A percentile compares a stretch with the other conserved stretches of the same genome.
phyloP scores from a whole-genome alignment of 2,888 invertebrate species.

The Miltochrista miniata region DNA sequence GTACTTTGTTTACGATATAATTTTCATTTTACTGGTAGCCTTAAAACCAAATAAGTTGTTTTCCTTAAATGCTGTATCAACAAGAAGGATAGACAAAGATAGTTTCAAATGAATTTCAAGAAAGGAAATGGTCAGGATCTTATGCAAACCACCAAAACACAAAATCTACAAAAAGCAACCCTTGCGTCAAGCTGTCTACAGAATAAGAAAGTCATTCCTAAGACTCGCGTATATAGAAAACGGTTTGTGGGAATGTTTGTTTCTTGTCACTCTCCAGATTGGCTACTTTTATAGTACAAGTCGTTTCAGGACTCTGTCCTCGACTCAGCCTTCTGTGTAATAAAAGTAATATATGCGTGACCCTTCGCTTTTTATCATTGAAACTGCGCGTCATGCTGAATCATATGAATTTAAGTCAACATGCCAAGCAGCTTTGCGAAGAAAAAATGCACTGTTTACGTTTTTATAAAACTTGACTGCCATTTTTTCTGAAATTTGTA shows the following conservation, averaged over 20 bases:
- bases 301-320: not conserved
- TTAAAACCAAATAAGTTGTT: too few relatives aligned
- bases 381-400: constrained; percentile 2
- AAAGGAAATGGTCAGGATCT: too few relatives aligned
- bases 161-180: not conserved
- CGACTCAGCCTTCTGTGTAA: not conserved
- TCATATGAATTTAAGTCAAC: constrained; percentile 3
- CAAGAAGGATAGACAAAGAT: too few relatives aligned
- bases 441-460: not conserved
- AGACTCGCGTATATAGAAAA: constrained; percentile 1
- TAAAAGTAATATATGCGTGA: not conserved
- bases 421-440: too few relatives aligned
- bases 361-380: not conserved
- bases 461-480: constrained; percentile 17
- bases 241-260: constrained; percentile 6
- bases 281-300: constrained; percentile 3
- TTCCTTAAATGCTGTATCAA: too few relatives aligned
- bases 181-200: not conserved
- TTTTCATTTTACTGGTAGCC: too few relatives aligned
- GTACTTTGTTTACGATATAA: too few relatives aligned
- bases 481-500: constrained; percentile 11
- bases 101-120: too few relatives aligned
- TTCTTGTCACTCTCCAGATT: constrained; percentile 1
- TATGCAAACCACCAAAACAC: too few relatives aligned
- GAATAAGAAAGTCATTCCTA: constrained; percentile 6